Evolutionary conservation across 2,888 invertebrate genomes (phyloP).

Genomic region (Perdita meconis): DNA sequence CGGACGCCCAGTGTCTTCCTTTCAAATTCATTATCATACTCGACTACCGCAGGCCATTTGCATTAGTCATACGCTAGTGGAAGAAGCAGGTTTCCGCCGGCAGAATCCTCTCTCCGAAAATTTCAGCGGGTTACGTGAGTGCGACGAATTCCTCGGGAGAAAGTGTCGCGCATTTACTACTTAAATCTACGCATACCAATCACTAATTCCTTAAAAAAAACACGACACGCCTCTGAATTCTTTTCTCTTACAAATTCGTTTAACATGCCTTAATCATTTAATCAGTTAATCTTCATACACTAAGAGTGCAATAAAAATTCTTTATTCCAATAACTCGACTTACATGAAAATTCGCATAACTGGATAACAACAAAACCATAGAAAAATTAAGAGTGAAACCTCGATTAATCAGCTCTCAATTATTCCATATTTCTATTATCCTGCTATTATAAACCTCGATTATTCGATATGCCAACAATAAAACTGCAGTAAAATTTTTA

Average conservation of each 20-base stretch:
- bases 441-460: no score
- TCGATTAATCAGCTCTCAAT: no score
- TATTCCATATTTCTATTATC: no score
- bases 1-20: slow-evolving; percentile 34
- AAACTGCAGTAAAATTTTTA: no score
- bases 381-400: no score
- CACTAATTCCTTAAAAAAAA: neutral
- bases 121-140: neutral
- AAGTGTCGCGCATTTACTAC: slow-evolving; percentile 19
- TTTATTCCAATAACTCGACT: no score
- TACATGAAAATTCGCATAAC: no score
- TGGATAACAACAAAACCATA: no score
- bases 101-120: slow-evolving; percentile 14
- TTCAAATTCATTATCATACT: slow-evolving; percentile 68
- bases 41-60: slow-evolving; percentile 48
- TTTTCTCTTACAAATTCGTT: neutral
- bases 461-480: no score
- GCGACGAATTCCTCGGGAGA: slow-evolving; percentile 36
- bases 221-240: neutral
- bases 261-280: neutral
- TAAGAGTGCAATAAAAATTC: no score
- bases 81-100: neutral
- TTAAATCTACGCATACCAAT: neutral
- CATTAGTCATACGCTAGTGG: slow-evolving; percentile 57
- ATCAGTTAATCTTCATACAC: no score